Evolutionary conservation across 2,888 invertebrate species (phyloP), one percentile per base, ranked within the genome.

Genomic region (Geotrupes spiniger): DNA sequence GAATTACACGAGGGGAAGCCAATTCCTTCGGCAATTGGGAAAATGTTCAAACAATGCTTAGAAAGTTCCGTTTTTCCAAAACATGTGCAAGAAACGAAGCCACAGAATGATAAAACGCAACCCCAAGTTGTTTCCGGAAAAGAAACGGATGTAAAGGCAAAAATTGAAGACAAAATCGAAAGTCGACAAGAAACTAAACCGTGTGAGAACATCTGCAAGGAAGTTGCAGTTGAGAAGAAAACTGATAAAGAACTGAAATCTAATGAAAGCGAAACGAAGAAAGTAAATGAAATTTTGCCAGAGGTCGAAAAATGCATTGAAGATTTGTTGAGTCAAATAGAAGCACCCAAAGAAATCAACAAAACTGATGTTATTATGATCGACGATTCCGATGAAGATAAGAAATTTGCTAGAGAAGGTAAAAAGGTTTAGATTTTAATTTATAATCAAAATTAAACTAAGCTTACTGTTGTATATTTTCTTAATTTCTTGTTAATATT

Each of bases 1-100:
- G 88, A 90, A 64, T 81, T 84, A 54, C 83, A 86, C 59, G 87
- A 87, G 63, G 84, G 83, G 38, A 85, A 85, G 71, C 78, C 79
- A 0, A 76, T 87, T 56, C 78, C 78, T 39, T 76, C 72, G 55
- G 80, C 76, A 36, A 72, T 80, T 2, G 85, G 81, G 8, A 78
- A 78, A 63, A 73, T 82, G 33, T 84, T 84, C 66, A 77, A 72
- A 58, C 77, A 75, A 54, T 82, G 77, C 65, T 77, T 82, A 60
- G 77, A 74, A 28, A 42, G 25, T 21, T 46, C 41, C 6, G 48
- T 42, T 15, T 54, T 49, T 45, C 42, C 47, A 21, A 53, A 46
- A 38, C 26, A 45, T 28, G 28, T 15, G 14, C 16, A 36, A 31
- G 33, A 26, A 14, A 9, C 6, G n/a, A 8, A 3, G 2, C 8